Percentiles rank a stretch among this genome's conserved stretches.
These are phyloP conservation scores for Homarus gammarus DNA, from an alignment of 2,888 invertebrate genomes.

Conservation along the genomic window DNA sequence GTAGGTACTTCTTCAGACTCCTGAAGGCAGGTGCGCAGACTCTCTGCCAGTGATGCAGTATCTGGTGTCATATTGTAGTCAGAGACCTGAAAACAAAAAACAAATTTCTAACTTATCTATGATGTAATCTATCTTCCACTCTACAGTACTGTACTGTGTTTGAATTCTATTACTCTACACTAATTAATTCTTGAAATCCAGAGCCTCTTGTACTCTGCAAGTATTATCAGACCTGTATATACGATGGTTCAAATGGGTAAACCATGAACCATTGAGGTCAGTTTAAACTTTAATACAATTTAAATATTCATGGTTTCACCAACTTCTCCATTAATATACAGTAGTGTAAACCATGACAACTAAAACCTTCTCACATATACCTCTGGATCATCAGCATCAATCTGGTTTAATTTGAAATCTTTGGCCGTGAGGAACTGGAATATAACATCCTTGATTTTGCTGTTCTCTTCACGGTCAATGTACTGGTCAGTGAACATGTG, in stretches of 20 bases:
- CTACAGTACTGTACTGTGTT: no score
- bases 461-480: slow-evolving; percentile 95
- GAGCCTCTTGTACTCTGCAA: no score
- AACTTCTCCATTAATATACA: neutral
- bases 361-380: slow-evolving; percentile 80
- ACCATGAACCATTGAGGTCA: no score
- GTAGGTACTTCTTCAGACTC: slow-evolving; percentile 86
- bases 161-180: no score
- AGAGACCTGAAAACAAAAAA: slow-evolving; percentile 84
- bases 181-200: no score
- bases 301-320: neutral
- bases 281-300: no score
- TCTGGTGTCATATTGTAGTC: slow-evolving; percentile 96
- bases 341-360: neutral
- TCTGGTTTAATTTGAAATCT: slow-evolving; percentile 83
- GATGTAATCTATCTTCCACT: neutral
- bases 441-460: slow-evolving; percentile 91
- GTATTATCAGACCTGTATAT: no score
- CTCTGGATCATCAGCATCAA: slow-evolving; percentile 96
- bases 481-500: slow-evolving; percentile 96
- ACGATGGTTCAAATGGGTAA: no score
- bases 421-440: slow-evolving; percentile 87
- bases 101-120: neutral
- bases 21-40: slow-evolving; percentile 89
- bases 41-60: slow-evolving; percentile 87